Conservation (phyloP, 2,888 invertebrate species). For the Parasteatoda lunata region DNA sequence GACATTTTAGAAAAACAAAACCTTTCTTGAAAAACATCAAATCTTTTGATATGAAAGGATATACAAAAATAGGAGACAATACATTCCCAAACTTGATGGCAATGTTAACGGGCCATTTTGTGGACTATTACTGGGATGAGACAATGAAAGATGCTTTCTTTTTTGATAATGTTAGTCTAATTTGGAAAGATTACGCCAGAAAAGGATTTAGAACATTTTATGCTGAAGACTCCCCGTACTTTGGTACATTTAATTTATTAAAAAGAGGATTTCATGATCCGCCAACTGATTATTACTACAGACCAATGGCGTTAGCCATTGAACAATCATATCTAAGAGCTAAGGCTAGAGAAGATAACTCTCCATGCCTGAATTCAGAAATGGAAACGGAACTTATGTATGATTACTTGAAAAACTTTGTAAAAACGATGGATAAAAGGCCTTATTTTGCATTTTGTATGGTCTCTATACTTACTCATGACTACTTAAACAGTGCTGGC, state of each 20-base stretch:
- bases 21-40: constrained; percentile 78
- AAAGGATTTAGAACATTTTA: constrained; percentile 73
- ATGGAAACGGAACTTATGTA: no score
- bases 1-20: constrained; percentile 84
- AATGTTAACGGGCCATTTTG: constrained; percentile 71
- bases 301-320: constrained; percentile 73
- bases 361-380: no score
- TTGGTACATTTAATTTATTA: constrained; percentile 73
- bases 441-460: no score
- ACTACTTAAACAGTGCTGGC: no score
- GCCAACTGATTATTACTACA: constrained; percentile 73
- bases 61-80: constrained; percentile 77
- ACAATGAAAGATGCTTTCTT: constrained; percentile 15
- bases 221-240: constrained; percentile 72
- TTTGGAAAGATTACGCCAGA: constrained; percentile 73
- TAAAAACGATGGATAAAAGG: no score
- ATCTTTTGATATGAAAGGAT: constrained; percentile 83
- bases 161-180: constrained; percentile 71
- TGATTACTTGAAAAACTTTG: no score
- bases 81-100: constrained; percentile 73
- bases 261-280: constrained; percentile 73
- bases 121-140: constrained; percentile 61
- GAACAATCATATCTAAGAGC: constrained; percentile 70
- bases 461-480: no score
- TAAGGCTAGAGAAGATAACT: background rate